A percentile compares a stretch with the other conserved stretches of the same genome.
phyloP scores from a whole-genome alignment of 2,113 vertebrate species.

The Centropus unirufus region DNA sequence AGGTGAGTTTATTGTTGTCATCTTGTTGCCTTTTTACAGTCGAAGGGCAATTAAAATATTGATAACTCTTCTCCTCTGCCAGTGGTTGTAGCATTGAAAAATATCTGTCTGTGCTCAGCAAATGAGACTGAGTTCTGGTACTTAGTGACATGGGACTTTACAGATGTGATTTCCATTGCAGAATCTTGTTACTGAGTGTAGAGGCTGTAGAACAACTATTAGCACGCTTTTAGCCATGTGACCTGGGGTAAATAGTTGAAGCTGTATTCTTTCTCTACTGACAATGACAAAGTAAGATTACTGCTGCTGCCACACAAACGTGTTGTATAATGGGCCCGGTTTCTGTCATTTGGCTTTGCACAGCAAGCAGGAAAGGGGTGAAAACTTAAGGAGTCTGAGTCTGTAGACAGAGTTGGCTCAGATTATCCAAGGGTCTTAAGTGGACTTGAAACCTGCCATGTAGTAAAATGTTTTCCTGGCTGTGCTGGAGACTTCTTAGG shows the following conservation, averaged over 20 bases:
- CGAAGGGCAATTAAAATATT: not conserved
- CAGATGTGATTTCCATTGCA: not conserved
- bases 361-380: not conserved
- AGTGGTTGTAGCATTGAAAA: not conserved
- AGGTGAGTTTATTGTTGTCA: slow-evolving; percentile 78
- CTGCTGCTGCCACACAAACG: not conserved
- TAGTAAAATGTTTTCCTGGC: not conserved
- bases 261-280: not conserved
- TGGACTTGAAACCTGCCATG: not conserved
- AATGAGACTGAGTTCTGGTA: not conserved
- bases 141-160: not conserved
- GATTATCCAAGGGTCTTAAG: not conserved
- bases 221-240: not conserved
- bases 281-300: not conserved
- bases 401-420: not conserved
- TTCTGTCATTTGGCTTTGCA: not conserved
- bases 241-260: not conserved
- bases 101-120: not conserved
- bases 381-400: not conserved
- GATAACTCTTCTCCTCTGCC: not conserved
- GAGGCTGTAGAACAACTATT: not conserved
- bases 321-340: not conserved
- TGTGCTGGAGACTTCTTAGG: not conserved
- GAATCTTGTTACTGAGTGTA: not conserved
- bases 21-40: not conserved